Percentiles rank a stretch among this genome's conserved stretches.
phyloP scores from a whole-genome alignment of 2,888 invertebrate genomes.

The Melikaiella ostensackeni region DNA sequence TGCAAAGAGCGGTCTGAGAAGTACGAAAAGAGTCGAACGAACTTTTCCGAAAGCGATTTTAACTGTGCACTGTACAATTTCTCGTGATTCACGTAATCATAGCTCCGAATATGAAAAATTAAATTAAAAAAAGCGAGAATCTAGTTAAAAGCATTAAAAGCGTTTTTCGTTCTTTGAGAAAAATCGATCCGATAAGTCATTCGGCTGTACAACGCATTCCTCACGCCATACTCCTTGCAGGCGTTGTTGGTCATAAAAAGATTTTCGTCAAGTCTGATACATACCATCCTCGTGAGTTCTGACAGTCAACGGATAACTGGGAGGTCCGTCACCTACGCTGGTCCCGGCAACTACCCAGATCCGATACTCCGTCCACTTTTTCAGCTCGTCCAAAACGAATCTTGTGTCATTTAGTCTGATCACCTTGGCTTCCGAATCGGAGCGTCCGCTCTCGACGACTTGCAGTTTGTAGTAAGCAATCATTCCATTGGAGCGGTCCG shows the following conservation, averaged over 20 bases:
- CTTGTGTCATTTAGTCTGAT: conserved; percentile 88
- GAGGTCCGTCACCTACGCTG: conserved; percentile 96
- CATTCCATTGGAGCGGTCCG: conserved; percentile 93
- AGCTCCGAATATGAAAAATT: not conserved
- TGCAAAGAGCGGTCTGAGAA: conserved; percentile 59
- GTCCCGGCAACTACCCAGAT: conserved; percentile 98
- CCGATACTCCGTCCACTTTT: conserved; percentile 97
- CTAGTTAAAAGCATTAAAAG: conserved; percentile 22
- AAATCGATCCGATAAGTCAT: conserved; percentile 48
- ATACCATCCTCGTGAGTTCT: conserved; percentile 99
- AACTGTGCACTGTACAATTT: conserved; percentile 10
- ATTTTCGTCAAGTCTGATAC: conserved; percentile 78
- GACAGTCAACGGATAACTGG: conserved; percentile 93
- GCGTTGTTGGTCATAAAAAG: conserved; percentile 57
- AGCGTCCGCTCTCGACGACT: conserved; percentile 90
- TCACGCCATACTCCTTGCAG: conserved; percentile 56
- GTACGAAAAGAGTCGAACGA: conserved; percentile 46
- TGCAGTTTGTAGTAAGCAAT: conserved; percentile 97
- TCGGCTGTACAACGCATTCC: conserved; percentile 53
- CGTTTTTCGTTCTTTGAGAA: conserved; percentile 35
- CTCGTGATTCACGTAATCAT: not conserved
- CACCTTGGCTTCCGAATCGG: conserved; percentile 90
- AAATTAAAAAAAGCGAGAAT: not conserved
- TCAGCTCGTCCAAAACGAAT: conserved; percentile 92
- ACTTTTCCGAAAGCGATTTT: conserved; percentile 29